phyloP scores from a whole-genome alignment of 1,140 invertebrate genomes.

The Phocides pigmalion region DNA sequence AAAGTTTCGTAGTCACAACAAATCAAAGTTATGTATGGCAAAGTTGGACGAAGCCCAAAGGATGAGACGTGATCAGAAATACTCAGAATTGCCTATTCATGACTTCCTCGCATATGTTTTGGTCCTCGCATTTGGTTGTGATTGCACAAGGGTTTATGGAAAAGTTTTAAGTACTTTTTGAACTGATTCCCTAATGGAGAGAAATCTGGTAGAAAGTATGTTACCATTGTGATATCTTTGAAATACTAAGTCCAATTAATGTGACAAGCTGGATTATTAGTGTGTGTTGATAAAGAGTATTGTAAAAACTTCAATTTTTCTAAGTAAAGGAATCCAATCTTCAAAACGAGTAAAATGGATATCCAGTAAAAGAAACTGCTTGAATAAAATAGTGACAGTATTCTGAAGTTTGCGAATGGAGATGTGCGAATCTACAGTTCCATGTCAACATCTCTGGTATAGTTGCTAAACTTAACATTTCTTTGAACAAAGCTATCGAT shows the following conservation, averaged over 20 bases:
- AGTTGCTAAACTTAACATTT: too few species aligned
- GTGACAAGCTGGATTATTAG: neutral
- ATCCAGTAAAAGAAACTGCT: too few species aligned
- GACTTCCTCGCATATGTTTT: slow-evolving; percentile 44
- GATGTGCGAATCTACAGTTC: too few species aligned
- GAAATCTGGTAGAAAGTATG: neutral
- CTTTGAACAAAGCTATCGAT: too few species aligned
- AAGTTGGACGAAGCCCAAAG: slow-evolving; percentile 60
- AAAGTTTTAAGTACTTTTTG: slow-evolving; percentile 27
- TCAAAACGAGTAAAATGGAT: too few species aligned
- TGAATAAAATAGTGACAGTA: too few species aligned
- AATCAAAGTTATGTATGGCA: slow-evolving; percentile 50
- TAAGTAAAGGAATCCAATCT: neutral
- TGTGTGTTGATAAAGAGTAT: neutral
- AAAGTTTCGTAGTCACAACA: slow-evolving; percentile 37
- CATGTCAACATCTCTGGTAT: too few species aligned
- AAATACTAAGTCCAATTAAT: neutral
- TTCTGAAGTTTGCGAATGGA: too few species aligned
- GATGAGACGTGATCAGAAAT: slow-evolving; percentile 68
- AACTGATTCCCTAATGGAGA: neutral
- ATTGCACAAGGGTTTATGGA: slow-evolving; percentile 31
- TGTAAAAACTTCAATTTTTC: neutral
- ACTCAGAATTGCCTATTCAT: slow-evolving; percentile 68
- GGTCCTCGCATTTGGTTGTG: slow-evolving; percentile 46
- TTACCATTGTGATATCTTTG: neutral